These are phyloP conservation scores for Brachionus rubens DNA, from an alignment of 1,140 invertebrate genomes.

Conservation along the genomic window DNA sequence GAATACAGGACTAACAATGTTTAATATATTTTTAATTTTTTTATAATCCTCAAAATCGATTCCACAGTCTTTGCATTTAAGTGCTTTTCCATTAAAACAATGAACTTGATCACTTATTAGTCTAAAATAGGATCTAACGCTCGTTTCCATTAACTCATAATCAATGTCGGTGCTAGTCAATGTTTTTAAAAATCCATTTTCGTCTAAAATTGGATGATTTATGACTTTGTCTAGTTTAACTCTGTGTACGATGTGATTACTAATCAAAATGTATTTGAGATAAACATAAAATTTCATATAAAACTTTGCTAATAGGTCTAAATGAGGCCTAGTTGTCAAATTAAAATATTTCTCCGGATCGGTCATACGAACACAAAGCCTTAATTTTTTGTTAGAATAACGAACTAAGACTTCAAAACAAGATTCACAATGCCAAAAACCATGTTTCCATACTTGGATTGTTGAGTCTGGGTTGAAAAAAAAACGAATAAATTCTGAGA, in stretches of 20 bases:
- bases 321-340: not conserved
- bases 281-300: conserved; percentile 16
- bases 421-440: not conserved
- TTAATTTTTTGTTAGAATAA: not conserved
- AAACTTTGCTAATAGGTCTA: not conserved
- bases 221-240: no score
- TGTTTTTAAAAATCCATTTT: no score
- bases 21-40: not conserved
- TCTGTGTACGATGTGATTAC: not conserved
- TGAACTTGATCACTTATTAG: no score
- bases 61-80: not conserved
- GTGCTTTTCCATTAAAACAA: no score
- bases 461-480: not conserved
- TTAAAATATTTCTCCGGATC: not conserved
- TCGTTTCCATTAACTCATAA: no score
- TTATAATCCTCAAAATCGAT: not conserved
- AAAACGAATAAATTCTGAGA: not conserved
- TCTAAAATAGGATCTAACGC: no score
- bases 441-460: not conserved
- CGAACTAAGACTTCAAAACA: conserved; percentile 4
- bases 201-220: no score
- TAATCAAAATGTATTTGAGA: not conserved
- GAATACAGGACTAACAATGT: not conserved
- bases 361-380: not conserved
- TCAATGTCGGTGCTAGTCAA: no score